These are phyloP conservation scores for Papilio demoleus DNA, from an alignment of 2,888 invertebrate genomes.

Conservation along the genomic window DNA sequence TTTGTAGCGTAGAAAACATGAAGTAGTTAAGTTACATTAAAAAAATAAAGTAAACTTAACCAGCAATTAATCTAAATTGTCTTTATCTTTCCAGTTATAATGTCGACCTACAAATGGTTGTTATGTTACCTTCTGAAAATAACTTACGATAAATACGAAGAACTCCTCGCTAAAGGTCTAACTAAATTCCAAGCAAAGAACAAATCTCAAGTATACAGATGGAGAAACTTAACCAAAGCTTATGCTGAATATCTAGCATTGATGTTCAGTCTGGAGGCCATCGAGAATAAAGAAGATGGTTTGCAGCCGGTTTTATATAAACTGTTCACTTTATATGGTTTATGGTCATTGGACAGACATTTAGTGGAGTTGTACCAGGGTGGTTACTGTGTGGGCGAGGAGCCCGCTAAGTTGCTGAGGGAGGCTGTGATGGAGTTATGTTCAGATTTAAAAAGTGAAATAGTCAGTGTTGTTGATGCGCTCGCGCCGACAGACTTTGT, in stretches of 20 bases:
- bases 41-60: too few relatives aligned
- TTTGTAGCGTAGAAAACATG: too few relatives aligned
- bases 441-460: conserved; percentile 87
- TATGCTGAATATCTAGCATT: conserved; percentile 89
- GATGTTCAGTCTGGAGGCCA: conserved; percentile 77
- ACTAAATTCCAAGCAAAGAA: conserved; percentile 91
- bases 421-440: conserved; percentile 88
- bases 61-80: too few relatives aligned
- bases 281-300: conserved; percentile 64
- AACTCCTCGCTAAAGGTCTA: conserved; percentile 80
- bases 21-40: too few relatives aligned
- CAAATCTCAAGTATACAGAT: conserved; percentile 91
- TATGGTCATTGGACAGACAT: conserved; percentile 86
- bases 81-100: conserved; percentile 83
- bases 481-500: conserved; percentile 95
- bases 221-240: conserved; percentile 88
- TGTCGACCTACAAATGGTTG: conserved; percentile 91
- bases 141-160: conserved; percentile 85
- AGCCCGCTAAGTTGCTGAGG: conserved; percentile 85
- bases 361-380: conserved; percentile 89
- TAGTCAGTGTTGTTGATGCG: conserved; percentile 91
- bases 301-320: conserved; percentile 79
- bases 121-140: conserved; percentile 90
- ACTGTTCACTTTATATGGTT: conserved; percentile 67
- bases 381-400: conserved; percentile 80